These are phyloP conservation scores for Mobula birostris DNA, from an alignment of 2,113 vertebrate genomes.

Conservation along the genomic window DNA sequence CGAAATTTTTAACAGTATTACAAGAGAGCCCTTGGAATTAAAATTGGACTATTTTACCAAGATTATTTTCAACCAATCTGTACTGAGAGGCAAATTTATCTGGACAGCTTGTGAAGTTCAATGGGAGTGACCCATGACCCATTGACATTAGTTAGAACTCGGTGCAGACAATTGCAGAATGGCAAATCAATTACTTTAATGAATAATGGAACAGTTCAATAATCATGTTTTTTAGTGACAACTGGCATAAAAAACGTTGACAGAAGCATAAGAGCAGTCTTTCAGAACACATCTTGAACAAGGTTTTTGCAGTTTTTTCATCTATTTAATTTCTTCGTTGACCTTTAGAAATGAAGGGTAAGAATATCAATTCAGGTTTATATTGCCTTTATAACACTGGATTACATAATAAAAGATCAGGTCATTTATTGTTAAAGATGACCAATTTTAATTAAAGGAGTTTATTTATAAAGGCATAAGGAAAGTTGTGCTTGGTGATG, in stretches of 20 bases:
- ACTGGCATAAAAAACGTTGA: not conserved
- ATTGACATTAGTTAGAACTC: slow-evolving; percentile 20
- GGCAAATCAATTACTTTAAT: slow-evolving; percentile 3
- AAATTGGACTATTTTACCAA: slow-evolving; percentile 3
- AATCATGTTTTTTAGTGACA: slow-evolving; percentile 29
- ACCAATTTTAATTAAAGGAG: not conserved
- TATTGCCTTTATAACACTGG: not conserved
- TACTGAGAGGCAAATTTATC: slow-evolving; percentile 8
- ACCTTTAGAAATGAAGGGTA: not conserved
- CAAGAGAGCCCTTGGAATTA: not conserved
- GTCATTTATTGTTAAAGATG: not conserved
- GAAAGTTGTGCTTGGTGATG: not conserved
- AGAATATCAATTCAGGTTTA: not conserved
- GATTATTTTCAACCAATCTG: slow-evolving; percentile 13
- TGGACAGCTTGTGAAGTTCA: not conserved
- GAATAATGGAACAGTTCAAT: slow-evolving; percentile 33
- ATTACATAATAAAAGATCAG: not conserved
- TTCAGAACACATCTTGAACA: not conserved
- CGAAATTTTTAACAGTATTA: not conserved
- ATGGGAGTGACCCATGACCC: slow-evolving; percentile 29
- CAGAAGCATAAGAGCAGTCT: not conserved
- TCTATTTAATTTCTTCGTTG: not conserved
- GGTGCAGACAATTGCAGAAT: not conserved
- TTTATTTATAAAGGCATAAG: not conserved
- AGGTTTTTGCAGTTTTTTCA: not conserved